Percentiles rank a stretch among this genome's conserved stretches.
These are phyloP conservation scores for Pelodytes ibericus DNA, from an alignment of 2,797 vertebrate genomes.

Conservation along the genomic window DNA sequence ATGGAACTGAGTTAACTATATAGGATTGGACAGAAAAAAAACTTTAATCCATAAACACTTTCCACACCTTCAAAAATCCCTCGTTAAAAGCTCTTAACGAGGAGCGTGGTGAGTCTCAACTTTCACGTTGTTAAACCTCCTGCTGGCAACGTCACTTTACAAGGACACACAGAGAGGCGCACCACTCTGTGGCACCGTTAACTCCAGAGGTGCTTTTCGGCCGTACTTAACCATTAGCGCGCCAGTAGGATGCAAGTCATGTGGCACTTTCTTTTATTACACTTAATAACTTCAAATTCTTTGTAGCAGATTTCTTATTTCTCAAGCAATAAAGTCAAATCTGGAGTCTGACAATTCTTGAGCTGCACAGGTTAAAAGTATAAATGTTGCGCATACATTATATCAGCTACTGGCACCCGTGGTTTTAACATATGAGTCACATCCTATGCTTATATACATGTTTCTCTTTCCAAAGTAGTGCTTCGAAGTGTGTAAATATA, in stretches of 20 bases:
- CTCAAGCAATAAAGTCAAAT: neutral
- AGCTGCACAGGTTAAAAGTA: neutral
- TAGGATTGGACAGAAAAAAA: conserved; percentile 31
- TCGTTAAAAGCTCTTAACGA: conserved; percentile 32
- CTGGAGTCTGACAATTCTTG: neutral
- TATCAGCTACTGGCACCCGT: neutral
- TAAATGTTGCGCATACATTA: too few species aligned
- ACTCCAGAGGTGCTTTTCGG: neutral
- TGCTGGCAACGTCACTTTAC: conserved; percentile 16
- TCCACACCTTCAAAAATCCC: conserved; percentile 41
- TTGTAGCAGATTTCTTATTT: neutral
- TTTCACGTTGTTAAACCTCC: conserved; percentile 28
- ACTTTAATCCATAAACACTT: conserved; percentile 36
- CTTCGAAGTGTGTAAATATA: neutral
- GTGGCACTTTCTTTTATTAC: neutral
- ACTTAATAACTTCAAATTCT: neutral
- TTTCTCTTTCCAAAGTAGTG: neutral
- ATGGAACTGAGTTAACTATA: conserved; percentile 23
- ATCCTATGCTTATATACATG: neutral
- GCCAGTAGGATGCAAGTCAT: neutral
- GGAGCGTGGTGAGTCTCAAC: conserved; percentile 26
- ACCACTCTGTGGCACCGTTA: conserved; percentile 4
- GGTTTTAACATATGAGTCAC: neutral
- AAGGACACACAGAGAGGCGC: conserved; percentile 16
- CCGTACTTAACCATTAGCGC: neutral